Base-by-base conservation (phyloP, 2,797 vertebrate genomes). In the Channa striata region DNA sequence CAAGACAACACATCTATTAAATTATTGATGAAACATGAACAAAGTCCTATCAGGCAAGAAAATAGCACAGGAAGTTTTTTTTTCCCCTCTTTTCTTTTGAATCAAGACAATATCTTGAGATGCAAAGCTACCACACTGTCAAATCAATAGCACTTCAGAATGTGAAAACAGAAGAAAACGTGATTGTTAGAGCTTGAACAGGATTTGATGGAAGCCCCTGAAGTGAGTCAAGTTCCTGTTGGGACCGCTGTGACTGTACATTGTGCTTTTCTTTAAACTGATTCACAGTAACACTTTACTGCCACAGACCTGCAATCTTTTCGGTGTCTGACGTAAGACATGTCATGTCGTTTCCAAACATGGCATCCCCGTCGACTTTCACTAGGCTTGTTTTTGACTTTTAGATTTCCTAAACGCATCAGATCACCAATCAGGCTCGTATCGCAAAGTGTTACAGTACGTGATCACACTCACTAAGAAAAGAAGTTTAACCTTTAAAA, bases 31-130 rank as follows among this genome's bases (percentile, higher is more conserved):
- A 94, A 93, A 95, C 94, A 93, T 95, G 95, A 97, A 96, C 94
- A 95, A 95, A 96, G 95, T 96, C 93, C 92, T 92, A 96, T 96
- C 95, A 95, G 96, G 96, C 94, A 94, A 96, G 93, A 95, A 89
- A 95, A 93, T 93, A 92, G 94, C 92, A 96, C 93, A 93, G 94
- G 92, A 94, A 83, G 94, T 85, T 92, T 89, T 89, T 89, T 72
- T 68, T 68, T 72, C 71, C 70, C 68, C 68, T 25, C 93, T 85
- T 80, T 85, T 85, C 56, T 84, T 87, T 81, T 80, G 64, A 78
- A 87, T 87, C 85, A 86, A 85, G 85, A 92, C 90, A 88, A 91
- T 89, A 96, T 95, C 95, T 94, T 96, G 94, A 95, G 96, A 97
- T 94, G 95, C 95, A 96, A 97, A 91, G 85, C 86, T 87, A 94